Conservation (phyloP, 2,113 vertebrate genomes). For the Verasper variegatus region DNA sequence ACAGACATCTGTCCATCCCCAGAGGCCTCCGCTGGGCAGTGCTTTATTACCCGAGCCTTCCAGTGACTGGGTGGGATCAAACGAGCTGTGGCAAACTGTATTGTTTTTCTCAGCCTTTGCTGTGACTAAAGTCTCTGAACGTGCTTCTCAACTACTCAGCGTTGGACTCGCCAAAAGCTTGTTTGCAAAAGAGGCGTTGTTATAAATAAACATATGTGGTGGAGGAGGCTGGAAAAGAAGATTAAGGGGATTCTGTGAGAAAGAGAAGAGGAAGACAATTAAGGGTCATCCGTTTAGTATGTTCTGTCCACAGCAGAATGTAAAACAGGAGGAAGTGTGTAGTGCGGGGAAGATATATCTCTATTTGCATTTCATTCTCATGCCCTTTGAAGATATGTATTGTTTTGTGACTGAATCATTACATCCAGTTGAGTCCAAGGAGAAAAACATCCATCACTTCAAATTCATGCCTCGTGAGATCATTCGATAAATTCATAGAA, state of each 20-base stretch:
- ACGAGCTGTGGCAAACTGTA: conserved; percentile 32
- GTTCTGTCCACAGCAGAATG: conserved; percentile 40
- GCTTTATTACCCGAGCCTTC: conserved; percentile 64
- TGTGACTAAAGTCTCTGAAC: conserved; percentile 51
- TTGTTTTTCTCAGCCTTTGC: conserved; percentile 33
- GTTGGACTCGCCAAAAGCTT: conserved; percentile 61
- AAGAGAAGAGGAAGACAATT: conserved; percentile 24
- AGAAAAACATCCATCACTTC: conserved; percentile 40
- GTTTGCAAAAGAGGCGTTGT: conserved; percentile 71
- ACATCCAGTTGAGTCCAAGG: conserved; percentile 52
- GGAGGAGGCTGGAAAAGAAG: conserved; percentile 64
- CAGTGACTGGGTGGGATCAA: conserved; percentile 59
- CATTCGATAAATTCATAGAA: conserved; percentile 9
- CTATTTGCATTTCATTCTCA: conserved; percentile 28
- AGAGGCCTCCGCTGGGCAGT: conserved; percentile 62
- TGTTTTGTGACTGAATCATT: conserved; percentile 20
- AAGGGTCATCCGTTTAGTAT: conserved; percentile 48
- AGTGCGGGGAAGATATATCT: not conserved
- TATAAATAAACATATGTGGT: conserved; percentile 80
- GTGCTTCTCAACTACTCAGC: conserved; percentile 50
- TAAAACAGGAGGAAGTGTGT: conserved; percentile 29
- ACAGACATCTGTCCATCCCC: conserved; percentile 56
- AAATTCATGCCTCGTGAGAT: conserved; percentile 33
- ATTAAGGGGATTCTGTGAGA: conserved; percentile 38
- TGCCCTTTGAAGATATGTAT: not conserved